A percentile compares a stretch with the other conserved stretches of the same genome.
These are phyloP conservation scores for Drosophila cognata DNA, from an alignment of 2,888 invertebrate species.

Conservation along the genomic window DNA sequence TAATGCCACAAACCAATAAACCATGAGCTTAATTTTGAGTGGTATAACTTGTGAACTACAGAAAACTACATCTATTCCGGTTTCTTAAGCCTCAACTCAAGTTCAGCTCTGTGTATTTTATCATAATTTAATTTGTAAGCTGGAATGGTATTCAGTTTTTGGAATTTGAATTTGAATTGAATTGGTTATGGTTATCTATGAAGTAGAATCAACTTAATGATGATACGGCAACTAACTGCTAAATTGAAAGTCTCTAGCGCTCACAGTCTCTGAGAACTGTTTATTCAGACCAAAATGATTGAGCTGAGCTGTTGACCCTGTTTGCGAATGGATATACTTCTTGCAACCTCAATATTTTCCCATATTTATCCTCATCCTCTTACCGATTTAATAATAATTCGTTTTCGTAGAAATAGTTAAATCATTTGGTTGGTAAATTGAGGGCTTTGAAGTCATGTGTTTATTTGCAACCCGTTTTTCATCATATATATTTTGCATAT, in stretches of 20 bases:
- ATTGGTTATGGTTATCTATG: background rate
- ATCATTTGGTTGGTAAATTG: background rate
- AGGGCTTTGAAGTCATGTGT: background rate
- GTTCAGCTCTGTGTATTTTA: background rate
- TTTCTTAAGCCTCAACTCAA: background rate
- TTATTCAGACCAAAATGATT: background rate
- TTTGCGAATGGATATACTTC: background rate
- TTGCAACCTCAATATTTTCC: too few relatives aligned
- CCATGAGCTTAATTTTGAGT: slow-evolving; percentile 25
- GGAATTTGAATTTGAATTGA: background rate
- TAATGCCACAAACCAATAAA: slow-evolving; percentile 20
- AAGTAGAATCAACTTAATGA: background rate
- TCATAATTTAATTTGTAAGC: background rate
- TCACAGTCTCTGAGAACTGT: background rate
- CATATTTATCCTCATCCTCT: too few relatives aligned
- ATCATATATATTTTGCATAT: background rate
- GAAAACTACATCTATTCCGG: background rate
- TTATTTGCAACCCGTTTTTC: background rate
- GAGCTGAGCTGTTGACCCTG: background rate
- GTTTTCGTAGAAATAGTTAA: background rate
- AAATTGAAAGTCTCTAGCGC: background rate
- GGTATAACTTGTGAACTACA: background rate
- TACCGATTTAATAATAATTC: background rate
- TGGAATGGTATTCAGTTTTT: background rate
- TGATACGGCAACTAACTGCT: too few relatives aligned